Percentiles rank a stretch among this genome's conserved stretches.
Evolutionary conservation across 2,797 vertebrate genomes (phyloP).

Genomic region (Acropternis orthonyx): DNA sequence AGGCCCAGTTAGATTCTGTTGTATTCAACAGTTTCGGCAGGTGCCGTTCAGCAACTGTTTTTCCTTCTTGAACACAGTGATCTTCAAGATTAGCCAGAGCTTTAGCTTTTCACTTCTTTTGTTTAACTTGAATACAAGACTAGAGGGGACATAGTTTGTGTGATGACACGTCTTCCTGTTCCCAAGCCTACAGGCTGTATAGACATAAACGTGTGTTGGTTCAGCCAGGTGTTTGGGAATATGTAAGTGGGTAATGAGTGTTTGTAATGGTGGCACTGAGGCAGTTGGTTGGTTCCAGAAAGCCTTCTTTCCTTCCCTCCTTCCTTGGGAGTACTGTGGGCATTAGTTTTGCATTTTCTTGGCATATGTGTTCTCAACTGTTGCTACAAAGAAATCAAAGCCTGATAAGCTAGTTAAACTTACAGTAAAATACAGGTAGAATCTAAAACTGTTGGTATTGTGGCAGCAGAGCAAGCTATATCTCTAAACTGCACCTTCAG

Average conservation of each 20-base stretch:
- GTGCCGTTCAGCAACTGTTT: background rate
- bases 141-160: background rate
- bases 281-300: background rate
- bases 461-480: background rate
- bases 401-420: background rate
- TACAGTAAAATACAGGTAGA: background rate
- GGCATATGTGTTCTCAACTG: background rate
- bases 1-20: background rate
- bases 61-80: background rate
- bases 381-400: background rate
- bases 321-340: background rate
- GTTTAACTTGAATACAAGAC: background rate
- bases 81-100: background rate
- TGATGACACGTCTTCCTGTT: background rate
- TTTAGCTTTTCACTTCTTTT: background rate
- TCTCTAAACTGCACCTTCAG: background rate
- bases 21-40: background rate
- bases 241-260: fast-evolving
- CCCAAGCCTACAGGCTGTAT: background rate
- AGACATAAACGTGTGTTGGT: fast-evolving
- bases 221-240: background rate
- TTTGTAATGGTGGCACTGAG: background rate
- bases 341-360: background rate
- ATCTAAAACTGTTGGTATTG: background rate
- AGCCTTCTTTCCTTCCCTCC: background rate